phyloP scores from a whole-genome alignment of 2,888 invertebrate species.

The Rosalia funebris region DNA sequence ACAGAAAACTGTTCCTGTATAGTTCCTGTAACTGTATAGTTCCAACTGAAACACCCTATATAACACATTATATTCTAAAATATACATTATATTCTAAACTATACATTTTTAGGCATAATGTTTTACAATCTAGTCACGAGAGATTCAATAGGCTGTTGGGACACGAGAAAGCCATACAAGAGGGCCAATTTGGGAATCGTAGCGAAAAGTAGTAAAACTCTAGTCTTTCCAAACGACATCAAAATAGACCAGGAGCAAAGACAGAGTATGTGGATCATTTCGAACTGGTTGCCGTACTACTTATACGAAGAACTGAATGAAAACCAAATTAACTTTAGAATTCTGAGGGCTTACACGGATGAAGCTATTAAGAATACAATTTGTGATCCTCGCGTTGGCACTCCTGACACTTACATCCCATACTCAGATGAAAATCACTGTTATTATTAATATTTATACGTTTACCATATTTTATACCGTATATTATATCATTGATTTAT shows the following conservation, averaged over 20 bases:
- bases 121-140: slow-evolving; percentile 82
- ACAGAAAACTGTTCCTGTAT: too few relatives aligned
- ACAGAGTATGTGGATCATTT: slow-evolving; percentile 81
- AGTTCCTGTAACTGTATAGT: too few relatives aligned
- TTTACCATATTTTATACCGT: too few relatives aligned
- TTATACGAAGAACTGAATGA: slow-evolving; percentile 73
- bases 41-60: too few relatives aligned
- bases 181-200: slow-evolving; percentile 72
- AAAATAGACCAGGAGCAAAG: slow-evolving; percentile 76
- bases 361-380: slow-evolving; percentile 74
- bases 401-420: slow-evolving; percentile 37
- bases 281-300: slow-evolving; percentile 79
- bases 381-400: slow-evolving; percentile 71
- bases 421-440: slow-evolving; percentile 16
- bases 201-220: slow-evolving; percentile 70
- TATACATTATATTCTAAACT: too few relatives aligned
- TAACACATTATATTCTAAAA: too few relatives aligned
- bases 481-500: too few relatives aligned
- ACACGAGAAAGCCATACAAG: slow-evolving; percentile 75
- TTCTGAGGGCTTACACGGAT: slow-evolving; percentile 73
- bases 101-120: slow-evolving; percentile 67
- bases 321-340: slow-evolving; percentile 77
- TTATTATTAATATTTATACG: slow-evolving; percentile 4
- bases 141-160: slow-evolving; percentile 84
- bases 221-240: slow-evolving; percentile 84